Evolutionary conservation across 2,113 vertebrate species (phyloP).

Genomic region (Cricetomys ansorgei): DNA sequence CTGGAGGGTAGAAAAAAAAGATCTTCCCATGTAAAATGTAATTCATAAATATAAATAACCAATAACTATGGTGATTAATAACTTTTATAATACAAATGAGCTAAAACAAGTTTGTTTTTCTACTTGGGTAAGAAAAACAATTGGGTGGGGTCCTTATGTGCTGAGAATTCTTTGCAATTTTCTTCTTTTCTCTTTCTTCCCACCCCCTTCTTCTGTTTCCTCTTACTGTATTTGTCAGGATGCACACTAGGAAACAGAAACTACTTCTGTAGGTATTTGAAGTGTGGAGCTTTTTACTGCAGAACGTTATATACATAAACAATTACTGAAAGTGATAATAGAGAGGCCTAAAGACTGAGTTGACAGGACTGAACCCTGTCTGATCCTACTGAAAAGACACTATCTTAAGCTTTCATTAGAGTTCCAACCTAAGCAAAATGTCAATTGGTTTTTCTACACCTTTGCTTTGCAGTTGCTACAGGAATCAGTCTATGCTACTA

Average conservation of each 20-base stretch:
- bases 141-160: no score
- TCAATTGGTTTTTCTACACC: background rate
- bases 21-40: background rate
- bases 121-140: no score
- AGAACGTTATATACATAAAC: conserved; percentile 22
- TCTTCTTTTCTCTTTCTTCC: background rate
- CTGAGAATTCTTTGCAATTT: background rate
- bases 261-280: background rate
- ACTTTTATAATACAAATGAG: background rate
- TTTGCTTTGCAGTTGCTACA: background rate
- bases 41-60: background rate
- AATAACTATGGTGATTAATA: background rate
- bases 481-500: background rate
- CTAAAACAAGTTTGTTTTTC: background rate
- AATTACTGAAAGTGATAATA: background rate
- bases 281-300: conserved; percentile 8
- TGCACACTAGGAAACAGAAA: conserved; percentile 44
- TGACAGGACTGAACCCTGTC: background rate
- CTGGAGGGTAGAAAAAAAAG: background rate
- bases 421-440: background rate
- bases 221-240: background rate
- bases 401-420: background rate
- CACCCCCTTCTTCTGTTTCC: background rate
- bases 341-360: background rate
- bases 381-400: background rate